Evolutionary conservation across 2,888 invertebrate genomes (phyloP), one percentile per base, ranked within the genome.

Genomic region (Hyalella azteca): DNA sequence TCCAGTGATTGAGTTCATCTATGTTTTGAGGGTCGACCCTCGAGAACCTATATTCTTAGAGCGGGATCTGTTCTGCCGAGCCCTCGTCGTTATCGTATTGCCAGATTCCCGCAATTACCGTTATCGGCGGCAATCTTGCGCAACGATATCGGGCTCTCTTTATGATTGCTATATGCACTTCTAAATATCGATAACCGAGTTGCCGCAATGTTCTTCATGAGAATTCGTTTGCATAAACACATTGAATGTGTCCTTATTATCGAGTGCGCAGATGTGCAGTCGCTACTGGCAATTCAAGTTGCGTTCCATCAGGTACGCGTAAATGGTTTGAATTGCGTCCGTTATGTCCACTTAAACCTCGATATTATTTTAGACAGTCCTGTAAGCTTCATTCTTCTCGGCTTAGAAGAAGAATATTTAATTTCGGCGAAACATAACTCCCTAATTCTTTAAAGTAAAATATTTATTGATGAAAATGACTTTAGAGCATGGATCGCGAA

Each of bases 121-220:
- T 66, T 66, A 66, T 39, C 66, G 39, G 29, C 36, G 39, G 66
- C 66, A 66, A 66, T 66, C 66, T 66, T 66, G 66, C 26, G 32
- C 66, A 66, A 66, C 66, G 66, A 29, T 66, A 66, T 66, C 39
- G 66, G 66, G 13, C 66, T 66, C 66, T 66, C 66, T 66, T 66
- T 66, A 66, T 66, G 66, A 66, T 66, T 66, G 66, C 66, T 36
- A 66, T 36, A 36, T 36, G 66, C 66, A 29, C 66, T 36, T 66
- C 36, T 11, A 66, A 66, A 66, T 66, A 66, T 66, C 66, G 66
- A 66, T 66, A 66, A 66, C 66, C 7, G 66, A 32, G 66, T 36
- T 66, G 36, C 66, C 36, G 66, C 39, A 19, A 66, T 66, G 66
- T 66, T 66, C 66, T 66, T 66, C 66, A 36, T 5, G 66, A n/a